Evolutionary conservation across 1,140 invertebrate genomes (phyloP).

Genomic region (Gryllus bimaculatus): DNA sequence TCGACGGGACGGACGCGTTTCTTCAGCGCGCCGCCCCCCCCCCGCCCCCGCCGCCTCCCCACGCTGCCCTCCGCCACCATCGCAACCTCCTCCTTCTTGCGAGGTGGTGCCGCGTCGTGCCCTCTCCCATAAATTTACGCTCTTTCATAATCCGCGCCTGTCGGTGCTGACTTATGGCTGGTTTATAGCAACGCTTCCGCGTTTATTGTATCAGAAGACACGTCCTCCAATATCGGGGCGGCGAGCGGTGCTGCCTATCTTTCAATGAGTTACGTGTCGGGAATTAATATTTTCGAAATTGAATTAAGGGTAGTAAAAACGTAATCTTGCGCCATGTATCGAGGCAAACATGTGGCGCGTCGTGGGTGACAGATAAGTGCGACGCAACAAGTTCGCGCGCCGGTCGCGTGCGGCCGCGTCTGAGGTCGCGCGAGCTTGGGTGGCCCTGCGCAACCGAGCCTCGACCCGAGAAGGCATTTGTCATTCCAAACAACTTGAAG

Average conservation of each 20-base stretch:
- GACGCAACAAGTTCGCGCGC: neutral
- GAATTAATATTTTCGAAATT: constrained; percentile 2
- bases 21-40: too few relatives aligned
- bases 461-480: too few relatives aligned
- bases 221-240: neutral
- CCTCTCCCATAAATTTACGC: neutral
- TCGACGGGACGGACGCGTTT: neutral
- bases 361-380: neutral
- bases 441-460: too few relatives aligned
- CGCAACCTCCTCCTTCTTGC: neutral
- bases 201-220: neutral
- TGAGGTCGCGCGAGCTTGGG: too few relatives aligned
- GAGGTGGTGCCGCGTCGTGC: neutral
- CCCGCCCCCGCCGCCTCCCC: too few relatives aligned
- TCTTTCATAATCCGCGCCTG: neutral
- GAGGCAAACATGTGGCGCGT: neutral
- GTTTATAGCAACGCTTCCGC: neutral
- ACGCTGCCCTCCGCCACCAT: neutral
- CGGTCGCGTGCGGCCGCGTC: too few relatives aligned
- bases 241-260: neutral
- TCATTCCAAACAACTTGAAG: too few relatives aligned
- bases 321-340: neutral
- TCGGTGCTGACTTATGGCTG: neutral
- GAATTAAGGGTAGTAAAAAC: neutral
- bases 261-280: constrained; percentile 1